phyloP scores from a whole-genome alignment of 2,113 vertebrate species.

The Bettongia penicillata region DNA sequence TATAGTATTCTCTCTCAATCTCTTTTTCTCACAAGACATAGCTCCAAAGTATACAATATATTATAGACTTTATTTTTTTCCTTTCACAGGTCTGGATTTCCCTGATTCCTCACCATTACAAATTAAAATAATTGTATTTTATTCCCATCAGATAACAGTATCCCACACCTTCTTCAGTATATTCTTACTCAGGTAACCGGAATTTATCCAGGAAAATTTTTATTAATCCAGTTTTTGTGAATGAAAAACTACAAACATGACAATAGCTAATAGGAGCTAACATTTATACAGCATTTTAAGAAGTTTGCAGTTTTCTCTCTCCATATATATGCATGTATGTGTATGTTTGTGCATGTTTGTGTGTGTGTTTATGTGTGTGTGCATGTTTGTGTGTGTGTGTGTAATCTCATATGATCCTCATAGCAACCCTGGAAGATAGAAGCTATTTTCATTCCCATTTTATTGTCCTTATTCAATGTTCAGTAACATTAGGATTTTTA shows the following conservation, averaged over 20 bases:
- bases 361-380: too few relatives aligned
- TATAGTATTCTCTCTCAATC: not conserved
- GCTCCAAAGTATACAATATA: not conserved
- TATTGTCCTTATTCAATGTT: slow-evolving; percentile 51
- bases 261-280: not conserved
- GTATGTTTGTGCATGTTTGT: too few relatives aligned
- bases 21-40: not conserved
- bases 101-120: not conserved
- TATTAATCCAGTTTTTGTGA: not conserved
- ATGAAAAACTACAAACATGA: not conserved
- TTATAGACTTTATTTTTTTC: not conserved
- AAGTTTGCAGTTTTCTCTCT: not conserved
- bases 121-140: not conserved
- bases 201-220: not conserved
- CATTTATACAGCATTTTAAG: not conserved
- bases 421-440: too few relatives aligned
- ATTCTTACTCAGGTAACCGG: not conserved
- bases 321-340: too few relatives aligned
- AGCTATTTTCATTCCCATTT: too few relatives aligned
- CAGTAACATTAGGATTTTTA: slow-evolving; percentile 64
- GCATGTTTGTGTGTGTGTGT: too few relatives aligned
- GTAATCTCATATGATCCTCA: too few relatives aligned
- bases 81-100: not conserved
- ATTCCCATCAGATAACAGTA: not conserved
- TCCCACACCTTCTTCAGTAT: not conserved